Percentiles rank a stretch among this genome's conserved stretches.
These are phyloP conservation scores for Theocolax elegans DNA, from an alignment of 1,140 invertebrate genomes.

Conservation along the genomic window DNA sequence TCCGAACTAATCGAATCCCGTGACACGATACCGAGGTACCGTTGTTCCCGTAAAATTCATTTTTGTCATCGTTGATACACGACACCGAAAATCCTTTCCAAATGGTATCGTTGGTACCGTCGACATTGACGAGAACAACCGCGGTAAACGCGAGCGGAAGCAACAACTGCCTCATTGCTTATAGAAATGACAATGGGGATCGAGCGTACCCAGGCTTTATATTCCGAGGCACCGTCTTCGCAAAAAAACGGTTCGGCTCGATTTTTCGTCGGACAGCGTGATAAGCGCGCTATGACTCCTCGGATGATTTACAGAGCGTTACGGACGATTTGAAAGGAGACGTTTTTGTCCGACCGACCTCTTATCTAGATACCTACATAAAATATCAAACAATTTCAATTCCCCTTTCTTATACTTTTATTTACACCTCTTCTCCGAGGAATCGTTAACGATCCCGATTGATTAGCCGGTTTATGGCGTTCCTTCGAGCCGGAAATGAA, in stretches of 20 bases:
- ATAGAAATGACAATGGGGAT: constrained; percentile 20
- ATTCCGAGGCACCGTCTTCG: constrained; percentile 10
- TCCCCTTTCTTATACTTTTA: too few species aligned
- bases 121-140: too few species aligned
- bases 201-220: constrained; percentile 15
- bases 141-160: constrained; percentile 36
- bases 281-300: background rate
- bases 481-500: too few species aligned
- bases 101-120: constrained; percentile 18
- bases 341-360: constrained; percentile 5
- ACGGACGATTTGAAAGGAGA: constrained; percentile 47
- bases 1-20: constrained; percentile 64
- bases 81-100: constrained; percentile 56
- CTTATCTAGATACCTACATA: constrained; percentile 40
- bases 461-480: too few species aligned
- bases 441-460: too few species aligned
- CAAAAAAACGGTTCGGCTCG: background rate
- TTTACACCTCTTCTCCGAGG: too few species aligned
- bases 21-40: constrained; percentile 63
- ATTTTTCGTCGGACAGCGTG: constrained; percentile 1
- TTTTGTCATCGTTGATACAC: constrained; percentile 43
- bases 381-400: constrained; percentile 1
- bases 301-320: constrained; percentile 59
- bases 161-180: too few species aligned
- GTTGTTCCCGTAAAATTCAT: constrained; percentile 58